Evolutionary conservation across 2,888 invertebrate species (phyloP).

Genomic region (Carterocephalus palaemon): DNA sequence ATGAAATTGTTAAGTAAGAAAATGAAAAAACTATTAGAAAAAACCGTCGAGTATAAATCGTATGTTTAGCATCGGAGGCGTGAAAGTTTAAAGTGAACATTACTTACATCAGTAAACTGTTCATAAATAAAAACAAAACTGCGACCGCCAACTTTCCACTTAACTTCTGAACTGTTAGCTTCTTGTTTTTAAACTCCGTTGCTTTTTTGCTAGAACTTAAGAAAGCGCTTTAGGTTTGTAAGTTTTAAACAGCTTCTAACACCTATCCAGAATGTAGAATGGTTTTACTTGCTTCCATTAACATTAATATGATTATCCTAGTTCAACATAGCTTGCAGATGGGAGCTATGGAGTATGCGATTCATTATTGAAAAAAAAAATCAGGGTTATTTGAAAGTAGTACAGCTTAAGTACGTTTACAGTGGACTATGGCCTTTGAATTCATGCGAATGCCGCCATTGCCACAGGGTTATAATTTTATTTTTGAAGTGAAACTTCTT

Average conservation of each 20-base stretch:
- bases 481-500: no score
- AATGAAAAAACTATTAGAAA: slow-evolving; percentile 26
- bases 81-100: slow-evolving; percentile 44
- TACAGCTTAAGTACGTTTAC: no score
- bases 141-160: slow-evolving; percentile 69
- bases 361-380: background rate
- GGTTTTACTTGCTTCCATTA: slow-evolving; percentile 35
- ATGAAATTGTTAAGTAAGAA: no score
- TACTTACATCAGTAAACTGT: slow-evolving; percentile 52
- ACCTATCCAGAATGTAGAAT: slow-evolving; percentile 49
- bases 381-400: no score
- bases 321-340: slow-evolving; percentile 16
- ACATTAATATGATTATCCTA: slow-evolving; percentile 33
- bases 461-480: no score
- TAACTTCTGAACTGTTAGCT: slow-evolving; percentile 73
- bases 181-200: slow-evolving; percentile 68
- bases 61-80: slow-evolving; percentile 20
- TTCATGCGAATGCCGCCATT: no score
- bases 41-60: slow-evolving; percentile 29
- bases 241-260: slow-evolving; percentile 72
- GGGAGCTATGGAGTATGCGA: slow-evolving; percentile 22
- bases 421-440: no score
- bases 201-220: slow-evolving; percentile 60
- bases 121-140: slow-evolving; percentile 64
- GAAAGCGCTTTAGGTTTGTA: slow-evolving; percentile 64